Evolutionary conservation across 2,797 vertebrate genomes (phyloP).

Genomic region (Otus scops): DNA sequence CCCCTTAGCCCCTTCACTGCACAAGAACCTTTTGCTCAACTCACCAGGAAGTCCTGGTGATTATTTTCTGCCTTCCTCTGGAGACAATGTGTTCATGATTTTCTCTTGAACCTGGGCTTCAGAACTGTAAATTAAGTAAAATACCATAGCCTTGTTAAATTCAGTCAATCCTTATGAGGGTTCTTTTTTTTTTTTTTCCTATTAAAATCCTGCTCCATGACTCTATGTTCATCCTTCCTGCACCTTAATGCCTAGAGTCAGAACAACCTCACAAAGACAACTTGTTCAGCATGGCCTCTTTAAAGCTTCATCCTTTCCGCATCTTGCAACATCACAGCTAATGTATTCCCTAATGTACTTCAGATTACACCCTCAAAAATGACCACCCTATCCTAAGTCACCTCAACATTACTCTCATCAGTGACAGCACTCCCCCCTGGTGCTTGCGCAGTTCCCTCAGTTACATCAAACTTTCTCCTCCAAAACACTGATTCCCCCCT

Average conservation of each 20-base stretch:
- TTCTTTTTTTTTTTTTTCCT: neutral
- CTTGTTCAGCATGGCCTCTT: neutral
- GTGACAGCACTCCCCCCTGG: neutral
- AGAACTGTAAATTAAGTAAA: neutral
- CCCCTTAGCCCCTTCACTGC: neutral
- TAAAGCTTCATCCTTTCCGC: neutral
- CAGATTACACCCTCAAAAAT: neutral
- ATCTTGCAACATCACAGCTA: neutral
- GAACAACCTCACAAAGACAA: neutral
- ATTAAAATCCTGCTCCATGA: neutral
- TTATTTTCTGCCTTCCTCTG: neutral
- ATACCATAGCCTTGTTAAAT: neutral
- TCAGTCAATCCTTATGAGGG: neutral
- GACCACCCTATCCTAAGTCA: neutral
- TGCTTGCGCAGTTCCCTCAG: neutral
- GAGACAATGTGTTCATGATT: neutral
- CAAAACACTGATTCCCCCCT: neutral
- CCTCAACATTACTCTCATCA: neutral
- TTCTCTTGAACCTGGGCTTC: neutral
- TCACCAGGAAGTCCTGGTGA: neutral
- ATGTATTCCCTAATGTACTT: neutral
- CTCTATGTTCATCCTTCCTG: neutral
- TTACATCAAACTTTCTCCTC: neutral
- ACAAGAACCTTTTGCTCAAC: neutral
- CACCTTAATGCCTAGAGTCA: neutral